Evolutionary conservation across 2,888 invertebrate species (phyloP), one percentile per base, ranked within the genome.

Genomic region (Drosophila anomelani): DNA sequence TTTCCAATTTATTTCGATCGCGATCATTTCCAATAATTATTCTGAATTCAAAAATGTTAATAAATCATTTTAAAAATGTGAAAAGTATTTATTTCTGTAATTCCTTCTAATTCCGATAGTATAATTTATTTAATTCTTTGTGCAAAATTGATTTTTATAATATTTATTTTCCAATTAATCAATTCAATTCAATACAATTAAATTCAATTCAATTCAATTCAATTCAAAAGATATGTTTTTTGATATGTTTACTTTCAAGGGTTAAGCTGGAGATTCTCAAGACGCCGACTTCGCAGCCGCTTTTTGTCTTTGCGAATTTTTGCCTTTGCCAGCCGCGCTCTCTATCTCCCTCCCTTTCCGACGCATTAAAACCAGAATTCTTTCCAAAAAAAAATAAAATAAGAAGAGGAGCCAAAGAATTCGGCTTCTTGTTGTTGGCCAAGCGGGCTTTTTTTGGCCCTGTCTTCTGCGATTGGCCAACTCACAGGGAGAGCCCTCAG

Each of bases 401-500:
- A 34, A 36, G 51, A 36, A 53, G 51, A 36, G 66, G 61, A 56
- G 79, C 82, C 82, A 77, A 79, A 82, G 82, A 75, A 75, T 68
- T 80, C 74, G 68, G 67, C 59, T 71, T 77, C 75, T 75, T 77
- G 71, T 74, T 85, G 84, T 83, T 79, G 75, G 75, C 77, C 85
- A 81, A 79, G 80, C 75, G 75, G 64, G 68, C 58, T 77, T 81
- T 74, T 70, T 85, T 85, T 81, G 79, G 74, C 70, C 66, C 64
- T 83, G 79, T 84, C 72, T 83, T 73, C 75, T 74, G 78, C 81
- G 78, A 85, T 85, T 83, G 83, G 83, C 75, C 76, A 68, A 61
- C 51, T 53, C 13, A 20, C 59, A 59, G 79, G 81, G 78, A 72
- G 75, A 79, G 79, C 85, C 80, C 79, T 75, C 84, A 81, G 83